These are phyloP conservation scores for Microcebus lehilahytsara DNA, from an alignment of 2,113 vertebrate genomes.

Conservation along the genomic window DNA sequence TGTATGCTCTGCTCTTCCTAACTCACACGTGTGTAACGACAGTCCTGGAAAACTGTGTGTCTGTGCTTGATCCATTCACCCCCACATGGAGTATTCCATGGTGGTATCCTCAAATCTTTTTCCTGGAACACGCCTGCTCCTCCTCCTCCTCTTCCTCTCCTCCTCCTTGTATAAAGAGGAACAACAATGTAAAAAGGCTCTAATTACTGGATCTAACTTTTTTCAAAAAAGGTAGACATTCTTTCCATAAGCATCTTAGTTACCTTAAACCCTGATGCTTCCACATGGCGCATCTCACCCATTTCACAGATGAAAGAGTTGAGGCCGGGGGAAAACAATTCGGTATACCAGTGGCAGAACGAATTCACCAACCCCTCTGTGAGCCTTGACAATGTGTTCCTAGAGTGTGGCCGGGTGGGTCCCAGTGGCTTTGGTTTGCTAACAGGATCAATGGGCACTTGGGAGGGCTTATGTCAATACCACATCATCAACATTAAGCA, in stretches of 20 bases:
- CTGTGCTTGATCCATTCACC: neutral
- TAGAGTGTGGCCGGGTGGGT: neutral
- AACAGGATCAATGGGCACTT: neutral
- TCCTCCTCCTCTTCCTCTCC: neutral
- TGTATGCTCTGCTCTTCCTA: neutral
- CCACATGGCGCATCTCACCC: neutral
- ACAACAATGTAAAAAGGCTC: neutral
- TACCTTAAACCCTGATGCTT: neutral
- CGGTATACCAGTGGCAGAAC: neutral
- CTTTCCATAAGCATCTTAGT: neutral
- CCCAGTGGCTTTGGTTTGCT: neutral
- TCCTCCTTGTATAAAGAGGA: neutral
- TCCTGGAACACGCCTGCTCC: neutral
- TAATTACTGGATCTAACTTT: neutral
- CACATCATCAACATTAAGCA: neutral
- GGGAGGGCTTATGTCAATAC: neutral
- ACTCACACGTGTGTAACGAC: neutral
- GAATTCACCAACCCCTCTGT: neutral
- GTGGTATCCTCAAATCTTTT: neutral
- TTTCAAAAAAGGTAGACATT: neutral
- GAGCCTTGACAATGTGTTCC: neutral
- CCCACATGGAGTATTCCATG: rapidly evolving
- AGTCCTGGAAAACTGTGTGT: neutral
- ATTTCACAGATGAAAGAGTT: neutral
- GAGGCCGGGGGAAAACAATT: neutral